A percentile compares a stretch with the other conserved stretches of the same genome.
Evolutionary conservation across 2,113 vertebrate species (phyloP).

Genomic region (Dipodomys spectabilis): DNA sequence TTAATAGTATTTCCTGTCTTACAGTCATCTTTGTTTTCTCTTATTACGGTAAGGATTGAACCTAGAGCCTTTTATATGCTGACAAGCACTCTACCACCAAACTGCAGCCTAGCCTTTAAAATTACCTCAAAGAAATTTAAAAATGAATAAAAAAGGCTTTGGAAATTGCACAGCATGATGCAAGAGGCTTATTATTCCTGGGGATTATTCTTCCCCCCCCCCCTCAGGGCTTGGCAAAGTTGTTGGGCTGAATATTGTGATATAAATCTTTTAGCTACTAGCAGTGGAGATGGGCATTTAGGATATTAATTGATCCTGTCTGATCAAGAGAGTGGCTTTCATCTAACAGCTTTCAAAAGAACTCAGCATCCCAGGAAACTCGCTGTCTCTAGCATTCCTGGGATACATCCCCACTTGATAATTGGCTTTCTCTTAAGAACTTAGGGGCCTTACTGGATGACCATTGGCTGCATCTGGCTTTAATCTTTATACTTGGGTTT

Average conservation of each 20-base stretch:
- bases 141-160: background rate
- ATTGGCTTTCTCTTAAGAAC: background rate
- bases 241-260: background rate
- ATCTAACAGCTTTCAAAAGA: background rate
- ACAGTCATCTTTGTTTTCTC: no score
- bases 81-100: no score
- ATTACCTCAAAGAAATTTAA: background rate
- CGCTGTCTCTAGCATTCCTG: background rate
- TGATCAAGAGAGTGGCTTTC: background rate
- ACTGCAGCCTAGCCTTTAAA: no score
- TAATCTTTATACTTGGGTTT: background rate
- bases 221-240: background rate
- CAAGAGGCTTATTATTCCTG: background rate
- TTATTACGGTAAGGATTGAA: no score
- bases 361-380: background rate
- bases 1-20: background rate
- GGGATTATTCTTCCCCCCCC: background rate
- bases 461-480: background rate
- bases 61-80: no score
- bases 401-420: background rate
- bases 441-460: rapidly evolving
- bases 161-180: background rate
- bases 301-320: background rate
- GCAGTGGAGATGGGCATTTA: background rate
- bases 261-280: background rate